These are phyloP conservation scores for Piezodorus guildinii DNA, from an alignment of 1,140 invertebrate genomes.

Conservation along the genomic window DNA sequence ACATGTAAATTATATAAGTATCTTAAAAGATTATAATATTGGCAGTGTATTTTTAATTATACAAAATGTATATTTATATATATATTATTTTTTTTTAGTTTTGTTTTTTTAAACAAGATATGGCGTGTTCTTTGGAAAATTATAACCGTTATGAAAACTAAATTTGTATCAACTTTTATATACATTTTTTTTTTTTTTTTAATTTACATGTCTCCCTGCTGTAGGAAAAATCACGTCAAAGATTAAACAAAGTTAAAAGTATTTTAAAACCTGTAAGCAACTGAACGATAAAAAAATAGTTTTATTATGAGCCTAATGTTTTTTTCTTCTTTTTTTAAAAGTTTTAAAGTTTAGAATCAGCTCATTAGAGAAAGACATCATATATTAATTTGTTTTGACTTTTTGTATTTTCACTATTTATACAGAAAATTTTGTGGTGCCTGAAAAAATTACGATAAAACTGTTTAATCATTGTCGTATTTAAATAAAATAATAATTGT, in stretches of 20 bases:
- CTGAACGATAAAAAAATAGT: conserved; percentile 12
- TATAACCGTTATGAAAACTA: too few species aligned
- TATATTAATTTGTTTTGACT: too few species aligned
- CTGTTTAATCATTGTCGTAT: too few species aligned
- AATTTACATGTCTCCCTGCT: conserved; percentile 12
- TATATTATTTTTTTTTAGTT: too few species aligned
- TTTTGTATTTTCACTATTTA: too few species aligned
- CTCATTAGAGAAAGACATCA: too few species aligned
- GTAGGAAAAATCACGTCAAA: conserved; percentile 8
- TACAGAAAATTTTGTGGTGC: too few species aligned
- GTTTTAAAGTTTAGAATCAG: too few species aligned
- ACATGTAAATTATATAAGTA: conserved; percentile 5
- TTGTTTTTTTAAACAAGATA: background rate
- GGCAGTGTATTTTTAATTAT: conserved; percentile 9
- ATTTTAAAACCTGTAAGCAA: background rate
- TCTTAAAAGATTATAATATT: conserved; percentile 4
- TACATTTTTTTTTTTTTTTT: background rate
- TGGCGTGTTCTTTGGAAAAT: conserved; percentile 9
- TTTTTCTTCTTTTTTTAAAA: too few species aligned
- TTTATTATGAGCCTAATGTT: background rate
- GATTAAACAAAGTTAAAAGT: conserved; percentile 11
- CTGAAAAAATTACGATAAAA: too few species aligned
- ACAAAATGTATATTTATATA: background rate
- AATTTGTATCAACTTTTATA: background rate
- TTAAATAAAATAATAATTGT: too few species aligned